These are phyloP conservation scores for Fratercula arctica DNA, from an alignment of 2,797 vertebrate species.

Conservation along the genomic window DNA sequence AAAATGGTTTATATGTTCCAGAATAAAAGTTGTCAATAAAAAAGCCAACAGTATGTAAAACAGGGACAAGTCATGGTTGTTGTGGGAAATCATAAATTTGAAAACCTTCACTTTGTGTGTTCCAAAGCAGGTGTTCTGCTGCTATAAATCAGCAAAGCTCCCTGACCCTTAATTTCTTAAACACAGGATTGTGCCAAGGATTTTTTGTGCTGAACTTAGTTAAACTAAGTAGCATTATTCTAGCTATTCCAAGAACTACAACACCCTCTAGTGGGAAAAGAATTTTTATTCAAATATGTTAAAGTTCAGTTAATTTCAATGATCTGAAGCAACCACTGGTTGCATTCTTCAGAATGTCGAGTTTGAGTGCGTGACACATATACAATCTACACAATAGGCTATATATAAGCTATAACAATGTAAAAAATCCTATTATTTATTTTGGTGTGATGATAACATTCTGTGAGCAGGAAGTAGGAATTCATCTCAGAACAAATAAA, in stretches of 20 bases:
- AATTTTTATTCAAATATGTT: background rate
- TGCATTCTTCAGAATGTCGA: background rate
- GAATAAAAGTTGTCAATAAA: background rate
- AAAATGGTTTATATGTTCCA: background rate
- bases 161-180: slow-evolving; percentile 34
- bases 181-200: background rate
- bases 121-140: slow-evolving; percentile 32
- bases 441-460: background rate
- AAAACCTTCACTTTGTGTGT: slow-evolving; percentile 3
- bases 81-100: slow-evolving; percentile 14
- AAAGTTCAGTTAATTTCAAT: background rate
- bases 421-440: background rate
- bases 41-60: background rate
- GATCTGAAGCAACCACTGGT: background rate
- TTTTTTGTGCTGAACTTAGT: background rate
- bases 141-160: slow-evolving; percentile 31
- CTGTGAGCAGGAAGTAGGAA: background rate
- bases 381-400: background rate
- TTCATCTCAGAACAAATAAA: background rate
- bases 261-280: slow-evolving; percentile 49
- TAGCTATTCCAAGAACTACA: slow-evolving; percentile 25
- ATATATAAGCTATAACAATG: background rate
- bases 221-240: background rate
- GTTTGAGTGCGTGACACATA: background rate
- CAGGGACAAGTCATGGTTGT: background rate